These are phyloP conservation scores for Scelioninae gen. 1 DNA, from an alignment of 2,888 invertebrate genomes.

Conservation along the genomic window DNA sequence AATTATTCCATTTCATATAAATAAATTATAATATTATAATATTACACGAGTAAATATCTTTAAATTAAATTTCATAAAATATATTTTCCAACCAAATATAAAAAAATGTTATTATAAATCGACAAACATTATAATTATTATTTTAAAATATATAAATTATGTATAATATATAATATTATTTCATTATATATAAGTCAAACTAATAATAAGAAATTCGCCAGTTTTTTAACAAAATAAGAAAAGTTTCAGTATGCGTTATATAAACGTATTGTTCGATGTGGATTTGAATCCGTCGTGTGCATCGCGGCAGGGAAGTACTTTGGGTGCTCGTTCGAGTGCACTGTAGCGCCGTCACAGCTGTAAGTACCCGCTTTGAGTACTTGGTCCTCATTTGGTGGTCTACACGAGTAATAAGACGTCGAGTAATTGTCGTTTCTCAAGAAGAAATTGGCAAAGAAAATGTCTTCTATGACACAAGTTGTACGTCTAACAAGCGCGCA, in stretches of 20 bases:
- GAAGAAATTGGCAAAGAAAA: conserved; percentile 63
- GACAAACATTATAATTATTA: too few species aligned
- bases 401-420: conserved; percentile 61
- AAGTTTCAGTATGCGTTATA: conserved; percentile 12
- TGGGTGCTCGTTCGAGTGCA: conserved; percentile 34
- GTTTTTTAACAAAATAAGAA: conserved; percentile 17
- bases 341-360: conserved; percentile 36
- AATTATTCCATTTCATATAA: too few species aligned
- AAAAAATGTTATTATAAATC: too few species aligned
- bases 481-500: conserved; percentile 31
- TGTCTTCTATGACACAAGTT: conserved; percentile 42
- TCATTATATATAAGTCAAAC: too few species aligned
- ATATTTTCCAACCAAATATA: too few species aligned
- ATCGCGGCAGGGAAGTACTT: conserved; percentile 32
- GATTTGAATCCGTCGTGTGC: conserved; percentile 33
- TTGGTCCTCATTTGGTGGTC: conserved; percentile 62
- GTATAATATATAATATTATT: too few species aligned
- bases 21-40: too few species aligned
- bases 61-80: too few species aligned
- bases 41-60: too few species aligned
- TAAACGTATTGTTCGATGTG: conserved; percentile 20
- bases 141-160: too few species aligned
- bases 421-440: conserved; percentile 57
- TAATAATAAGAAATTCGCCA: too few species aligned
- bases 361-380: conserved; percentile 57